A percentile compares a stretch with the other conserved stretches of the same genome.
phyloP scores from a whole-genome alignment of 2,113 vertebrate genomes.

The Apeltes quadracus region DNA sequence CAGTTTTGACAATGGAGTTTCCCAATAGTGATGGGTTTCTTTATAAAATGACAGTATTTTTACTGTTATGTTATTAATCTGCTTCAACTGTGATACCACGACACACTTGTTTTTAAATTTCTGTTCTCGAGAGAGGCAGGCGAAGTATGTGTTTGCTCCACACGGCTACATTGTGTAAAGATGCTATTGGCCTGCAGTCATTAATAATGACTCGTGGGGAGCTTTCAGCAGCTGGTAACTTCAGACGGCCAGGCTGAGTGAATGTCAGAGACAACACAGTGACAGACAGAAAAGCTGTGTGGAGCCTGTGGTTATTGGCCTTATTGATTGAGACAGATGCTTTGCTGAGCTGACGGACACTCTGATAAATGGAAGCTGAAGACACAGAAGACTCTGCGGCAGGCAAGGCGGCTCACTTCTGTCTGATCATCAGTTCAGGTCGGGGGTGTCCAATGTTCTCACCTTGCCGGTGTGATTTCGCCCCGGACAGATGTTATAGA shows the following conservation, averaged over 20 bases:
- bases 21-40: not conserved
- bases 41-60: not conserved
- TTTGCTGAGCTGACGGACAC: slow-evolving; percentile 69
- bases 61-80: slow-evolving; percentile 18
- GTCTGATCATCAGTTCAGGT: slow-evolving; percentile 54
- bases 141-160: slow-evolving; percentile 30
- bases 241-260: slow-evolving; percentile 55
- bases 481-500: slow-evolving; percentile 19
- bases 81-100: slow-evolving; percentile 1
- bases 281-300: slow-evolving; percentile 79
- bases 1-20: not conserved
- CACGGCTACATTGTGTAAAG: slow-evolving; percentile 53
- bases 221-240: slow-evolving; percentile 74
- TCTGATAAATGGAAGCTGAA: slow-evolving; percentile 70
- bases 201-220: slow-evolving; percentile 71
- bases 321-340: slow-evolving; percentile 81
- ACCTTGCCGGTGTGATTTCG: slow-evolving; percentile 39
- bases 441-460: slow-evolving; percentile 41
- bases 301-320: slow-evolving; percentile 78
- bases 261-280: slow-evolving; percentile 67
- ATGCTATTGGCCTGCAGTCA: slow-evolving; percentile 40
- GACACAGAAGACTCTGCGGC: slow-evolving; percentile 27
- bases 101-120: slow-evolving; percentile 22
- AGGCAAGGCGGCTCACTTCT: slow-evolving; percentile 19
- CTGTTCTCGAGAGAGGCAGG: not conserved